Conservation (phyloP, 2,888 invertebrate genomes). For the Anthoptus insignis region DNA sequence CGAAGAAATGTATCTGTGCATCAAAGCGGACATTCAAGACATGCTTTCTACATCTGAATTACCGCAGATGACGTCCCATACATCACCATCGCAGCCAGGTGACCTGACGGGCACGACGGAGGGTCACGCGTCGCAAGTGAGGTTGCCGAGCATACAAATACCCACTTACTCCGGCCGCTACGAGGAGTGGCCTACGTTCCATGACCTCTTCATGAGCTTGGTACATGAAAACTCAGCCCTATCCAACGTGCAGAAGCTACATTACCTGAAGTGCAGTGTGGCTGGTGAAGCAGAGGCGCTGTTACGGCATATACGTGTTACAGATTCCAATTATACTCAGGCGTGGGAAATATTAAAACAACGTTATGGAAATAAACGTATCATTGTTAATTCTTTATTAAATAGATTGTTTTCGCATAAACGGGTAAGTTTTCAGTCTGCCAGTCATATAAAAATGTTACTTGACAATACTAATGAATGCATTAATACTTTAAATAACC, state of each 20-base stretch:
- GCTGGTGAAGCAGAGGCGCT: slow-evolving; percentile 24
- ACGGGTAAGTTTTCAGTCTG: slow-evolving; percentile 13
- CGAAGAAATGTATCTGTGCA: slow-evolving; percentile 13
- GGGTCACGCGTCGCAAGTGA: background rate
- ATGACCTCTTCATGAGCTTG: slow-evolving; percentile 12
- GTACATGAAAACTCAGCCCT: slow-evolving; percentile 26
- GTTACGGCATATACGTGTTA: slow-evolving; percentile 30
- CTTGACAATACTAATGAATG: slow-evolving; percentile 41
- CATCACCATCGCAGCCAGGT: background rate
- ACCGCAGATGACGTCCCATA: background rate
- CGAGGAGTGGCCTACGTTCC: slow-evolving; percentile 24
- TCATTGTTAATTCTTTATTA: slow-evolving; percentile 15
- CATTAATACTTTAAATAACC: slow-evolving; percentile 37
- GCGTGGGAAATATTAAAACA: slow-evolving; percentile 27
- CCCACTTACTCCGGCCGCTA: slow-evolving; percentile 9
- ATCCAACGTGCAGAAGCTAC: slow-evolving; percentile 29
- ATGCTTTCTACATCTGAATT: background rate
- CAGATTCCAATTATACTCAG: slow-evolving; percentile 26
- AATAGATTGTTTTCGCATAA: background rate
- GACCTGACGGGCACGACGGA: background rate
- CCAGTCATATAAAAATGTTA: slow-evolving; percentile 31
- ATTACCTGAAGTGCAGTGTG: slow-evolving; percentile 32
- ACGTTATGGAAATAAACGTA: slow-evolving; percentile 18
- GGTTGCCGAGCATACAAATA: background rate
- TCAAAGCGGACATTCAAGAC: slow-evolving; percentile 15